Percentiles rank a stretch among this genome's conserved stretches.
These are phyloP conservation scores for Aradophagus sp. DNA, from an alignment of 1,140 invertebrate species.

Conservation along the genomic window DNA sequence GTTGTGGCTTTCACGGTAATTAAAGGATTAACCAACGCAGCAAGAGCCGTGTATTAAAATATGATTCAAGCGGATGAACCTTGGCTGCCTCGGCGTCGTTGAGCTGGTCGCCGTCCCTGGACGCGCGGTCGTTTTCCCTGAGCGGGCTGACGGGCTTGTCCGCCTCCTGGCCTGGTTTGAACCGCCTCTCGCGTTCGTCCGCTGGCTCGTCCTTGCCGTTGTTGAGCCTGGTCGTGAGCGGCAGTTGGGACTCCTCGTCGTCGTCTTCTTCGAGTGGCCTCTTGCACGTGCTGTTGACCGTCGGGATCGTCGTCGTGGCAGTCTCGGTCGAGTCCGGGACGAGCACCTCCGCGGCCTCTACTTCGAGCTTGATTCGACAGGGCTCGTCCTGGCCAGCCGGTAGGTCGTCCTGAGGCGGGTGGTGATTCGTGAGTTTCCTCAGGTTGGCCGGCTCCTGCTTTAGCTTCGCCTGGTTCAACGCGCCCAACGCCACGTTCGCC, in stretches of 20 bases:
- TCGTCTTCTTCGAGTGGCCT: conserved; percentile 70
- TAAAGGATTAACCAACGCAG: too few relatives aligned
- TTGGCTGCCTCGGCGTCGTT: conserved; percentile 70
- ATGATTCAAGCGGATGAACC: too few relatives aligned
- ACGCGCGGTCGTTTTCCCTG: conserved; percentile 63
- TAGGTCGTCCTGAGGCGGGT: conserved; percentile 61
- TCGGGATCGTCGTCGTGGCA: conserved; percentile 57
- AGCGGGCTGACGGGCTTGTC: conserved; percentile 57
- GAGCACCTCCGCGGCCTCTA: conserved; percentile 60
- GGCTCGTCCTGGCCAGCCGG: conserved; percentile 52
- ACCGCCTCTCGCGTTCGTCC: conserved; percentile 61
- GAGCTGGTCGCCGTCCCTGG: conserved; percentile 60
- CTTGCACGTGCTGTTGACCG: conserved; percentile 48
- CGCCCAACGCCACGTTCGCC: conserved; percentile 60
- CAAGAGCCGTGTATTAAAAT: too few relatives aligned
- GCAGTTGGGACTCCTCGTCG: conserved; percentile 71
- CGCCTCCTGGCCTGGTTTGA: conserved; percentile 63
- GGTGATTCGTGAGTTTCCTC: conserved; percentile 59
- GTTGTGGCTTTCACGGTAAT: too few relatives aligned
- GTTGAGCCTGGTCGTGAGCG: conserved; percentile 67
- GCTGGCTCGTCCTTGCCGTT: conserved; percentile 53
- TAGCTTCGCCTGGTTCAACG: conserved; percentile 61
- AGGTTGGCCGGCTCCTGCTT: conserved; percentile 61
- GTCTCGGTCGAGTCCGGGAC: conserved; percentile 53
- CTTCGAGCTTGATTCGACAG: conserved; percentile 61